Evolutionary conservation across 92 coral and sea anemone genomes (phyloP), one percentile per base, ranked within the genome.

Genomic region (Desmophyllum pertusum): DNA sequence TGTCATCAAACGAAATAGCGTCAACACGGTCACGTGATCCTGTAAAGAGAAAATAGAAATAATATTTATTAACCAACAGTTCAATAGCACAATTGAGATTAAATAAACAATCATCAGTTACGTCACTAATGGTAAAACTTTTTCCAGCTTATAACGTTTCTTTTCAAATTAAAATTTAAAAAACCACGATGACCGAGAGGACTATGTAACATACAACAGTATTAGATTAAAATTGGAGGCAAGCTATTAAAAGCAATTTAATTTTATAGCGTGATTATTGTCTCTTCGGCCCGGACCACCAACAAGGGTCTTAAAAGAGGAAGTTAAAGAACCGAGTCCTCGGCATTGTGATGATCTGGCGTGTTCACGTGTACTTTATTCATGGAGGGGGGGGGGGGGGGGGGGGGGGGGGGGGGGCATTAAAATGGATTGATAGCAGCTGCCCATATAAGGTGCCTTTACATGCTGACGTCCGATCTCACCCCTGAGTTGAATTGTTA

Each of bases 21-120:
- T 36, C 45, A 67, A 23, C 33, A 4, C 15, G 41, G 63, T 79
- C 65, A 65, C 46, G 84, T 79, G 63, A 65, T 19, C 73, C 84
- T 79, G 61, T 31, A 79, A 33, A 31, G 73, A 27, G 29, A 40
- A 62, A 63, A 29, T 1, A 19, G 14, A 40, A 29, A 57, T 10
- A n/a, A 18, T n/a, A 51, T 37, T 51, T 48, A 19, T n/a, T n/a
- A 40, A 5, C n/a, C 52, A 30, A 39, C 37, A 41, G 27, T 15
- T 36, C 31, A 30, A 69, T 19, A 25, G 5, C 4, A 38, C 5
- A 23, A 38, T 36, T 18, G 19, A 27, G 9, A 15, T 21, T 21
- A 5, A 23, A 55, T 4, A 55, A 43, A 43, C 4, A 43, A 2
- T 7, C 48, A 43, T 43, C 52, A 46, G 52, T 46, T 46, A 46